Percentiles rank a stretch among this genome's conserved stretches.
These are phyloP conservation scores for Raja brachyura DNA, from an alignment of 2,113 vertebrate genomes.

Conservation along the genomic window DNA sequence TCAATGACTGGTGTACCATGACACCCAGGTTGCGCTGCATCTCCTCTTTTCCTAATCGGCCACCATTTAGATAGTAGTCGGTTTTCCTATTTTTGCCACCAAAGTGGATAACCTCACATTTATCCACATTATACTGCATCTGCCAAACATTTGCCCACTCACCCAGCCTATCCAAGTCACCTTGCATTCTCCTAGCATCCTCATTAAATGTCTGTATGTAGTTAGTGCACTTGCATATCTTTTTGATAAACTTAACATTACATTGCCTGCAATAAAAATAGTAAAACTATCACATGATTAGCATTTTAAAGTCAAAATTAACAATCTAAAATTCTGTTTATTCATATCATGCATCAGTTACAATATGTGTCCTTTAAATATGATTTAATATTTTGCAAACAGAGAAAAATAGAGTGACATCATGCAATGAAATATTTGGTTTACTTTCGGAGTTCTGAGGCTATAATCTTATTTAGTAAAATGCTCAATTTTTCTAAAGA, in stretches of 20 bases:
- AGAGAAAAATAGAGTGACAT: not conserved
- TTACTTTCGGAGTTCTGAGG: not conserved
- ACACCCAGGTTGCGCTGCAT: no score
- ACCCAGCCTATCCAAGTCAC: no score
- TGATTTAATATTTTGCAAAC: not conserved
- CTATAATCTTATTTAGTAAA: not conserved
- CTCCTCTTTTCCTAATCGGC: no score
- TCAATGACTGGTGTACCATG: no score
- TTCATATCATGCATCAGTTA: not conserved
- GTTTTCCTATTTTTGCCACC: no score
- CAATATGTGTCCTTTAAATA: not conserved
- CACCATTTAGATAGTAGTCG: no score
- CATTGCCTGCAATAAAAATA: not conserved
- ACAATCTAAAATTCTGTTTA: not conserved
- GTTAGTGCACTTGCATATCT: not conserved
- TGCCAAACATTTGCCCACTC: no score
- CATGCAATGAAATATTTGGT: not conserved
- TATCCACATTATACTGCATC: no score
- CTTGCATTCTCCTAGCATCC: no score
- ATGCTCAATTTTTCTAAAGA: not conserved
- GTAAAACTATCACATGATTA: not conserved
- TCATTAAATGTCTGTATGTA: not conserved
- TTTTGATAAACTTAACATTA: not conserved
- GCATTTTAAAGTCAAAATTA: not conserved
- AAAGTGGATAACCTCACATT: no score